These are phyloP conservation scores for Erebia ligea DNA, from an alignment of 2,888 invertebrate species.

Conservation along the genomic window DNA sequence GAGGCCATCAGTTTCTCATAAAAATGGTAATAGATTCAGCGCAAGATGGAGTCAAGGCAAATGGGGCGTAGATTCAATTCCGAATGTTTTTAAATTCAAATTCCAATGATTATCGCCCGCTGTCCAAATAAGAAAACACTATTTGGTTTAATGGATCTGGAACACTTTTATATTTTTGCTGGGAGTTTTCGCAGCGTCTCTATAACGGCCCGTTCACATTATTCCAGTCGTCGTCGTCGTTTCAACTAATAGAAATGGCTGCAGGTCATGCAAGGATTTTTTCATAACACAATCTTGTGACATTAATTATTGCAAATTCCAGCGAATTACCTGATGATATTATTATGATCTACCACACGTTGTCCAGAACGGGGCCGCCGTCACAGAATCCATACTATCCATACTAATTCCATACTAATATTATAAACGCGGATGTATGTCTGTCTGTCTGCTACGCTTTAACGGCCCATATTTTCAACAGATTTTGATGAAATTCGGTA, in stretches of 20 bases:
- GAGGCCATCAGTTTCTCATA: conserved; percentile 36
- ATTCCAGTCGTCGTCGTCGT: neutral
- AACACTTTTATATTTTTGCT: conserved; percentile 3
- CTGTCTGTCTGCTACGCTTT: too few relatives aligned
- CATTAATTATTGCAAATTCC: too few relatives aligned
- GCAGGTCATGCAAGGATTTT: too few relatives aligned
- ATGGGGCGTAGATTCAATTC: conserved; percentile 39
- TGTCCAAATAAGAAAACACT: conserved; percentile 23
- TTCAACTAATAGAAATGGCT: neutral
- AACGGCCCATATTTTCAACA: too few relatives aligned
- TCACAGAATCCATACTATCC: too few relatives aligned
- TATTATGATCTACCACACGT: too few relatives aligned
- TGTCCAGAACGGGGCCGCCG: too few relatives aligned
- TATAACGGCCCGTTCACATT: neutral
- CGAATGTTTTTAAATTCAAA: conserved; percentile 38
- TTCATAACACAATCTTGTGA: too few relatives aligned
- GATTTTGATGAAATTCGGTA: too few relatives aligned
- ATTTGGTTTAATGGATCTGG: conserved; percentile 21
- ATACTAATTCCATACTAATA: too few relatives aligned
- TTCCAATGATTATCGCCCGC: conserved; percentile 34
- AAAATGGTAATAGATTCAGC: conserved; percentile 41
- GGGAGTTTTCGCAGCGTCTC: neutral
- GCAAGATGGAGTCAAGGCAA: conserved; percentile 35
- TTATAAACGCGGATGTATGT: too few relatives aligned
- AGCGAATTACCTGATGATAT: too few relatives aligned